Base-by-base conservation (phyloP, 2,797 vertebrate genomes). In the Podarcis lilfordi region DNA sequence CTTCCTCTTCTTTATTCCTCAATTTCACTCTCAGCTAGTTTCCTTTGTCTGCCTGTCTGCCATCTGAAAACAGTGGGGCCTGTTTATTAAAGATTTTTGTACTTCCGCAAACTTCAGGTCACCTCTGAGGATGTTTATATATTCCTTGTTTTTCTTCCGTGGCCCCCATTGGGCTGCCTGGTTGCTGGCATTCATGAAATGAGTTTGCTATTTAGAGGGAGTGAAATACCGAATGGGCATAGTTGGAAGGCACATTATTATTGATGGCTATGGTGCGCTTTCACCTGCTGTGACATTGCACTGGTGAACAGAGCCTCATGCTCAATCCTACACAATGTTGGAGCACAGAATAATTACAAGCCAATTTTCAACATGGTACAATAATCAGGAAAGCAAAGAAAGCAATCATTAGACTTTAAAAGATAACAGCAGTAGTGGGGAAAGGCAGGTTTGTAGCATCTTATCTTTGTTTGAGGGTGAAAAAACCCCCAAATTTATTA, bases 391-490 rank as follows among this genome's bases (percentile, higher is more conserved):
- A 80, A 80, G 43, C 29, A 86, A 69, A 37, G 23, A 78, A 64
- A 77, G 25, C 35, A 87, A 66, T 69, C 32, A 66, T 75, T 50
- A 77, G 77, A 88, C 23, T 17, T 83, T 77, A n/a, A 78, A 66
- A 83, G 74, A 35, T 61, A 32, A 45, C 27, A 17, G 37, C 17
- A 59, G 32, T 5, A 40, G 69, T 32, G 29, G 35, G 85, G 66
- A n/a, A 55, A 4, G 66, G 11, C 2, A 50, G 3, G 68, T 72
- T 82, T 35, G 25, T 45, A 3, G 40, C 21, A 71, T 3, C 78
- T 21, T 50, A 13, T 21, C 79, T 76, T 15, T 84, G 19, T 43
- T 88, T 76, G 13, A 7, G 2, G 4, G 0, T 19, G 61, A 23
- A 29, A 9, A 23, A 29, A 71, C 55, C 25, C 13, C 55, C 1